phyloP scores from a whole-genome alignment of 2,113 vertebrate species.

The Dromas ardeola region DNA sequence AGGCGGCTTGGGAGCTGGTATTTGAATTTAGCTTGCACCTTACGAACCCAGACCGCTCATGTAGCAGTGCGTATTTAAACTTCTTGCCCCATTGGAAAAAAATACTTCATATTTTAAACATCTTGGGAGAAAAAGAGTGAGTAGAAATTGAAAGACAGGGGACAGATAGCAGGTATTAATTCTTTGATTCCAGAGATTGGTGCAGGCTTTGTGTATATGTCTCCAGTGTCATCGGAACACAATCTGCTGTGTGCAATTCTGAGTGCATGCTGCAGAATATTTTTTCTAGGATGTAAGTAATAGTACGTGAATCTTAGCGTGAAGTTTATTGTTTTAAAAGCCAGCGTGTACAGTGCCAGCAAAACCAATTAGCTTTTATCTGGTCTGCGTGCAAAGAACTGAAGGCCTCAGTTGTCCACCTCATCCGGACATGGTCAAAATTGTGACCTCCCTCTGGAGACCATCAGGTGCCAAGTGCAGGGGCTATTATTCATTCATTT shows the following conservation, averaged over 20 bases:
- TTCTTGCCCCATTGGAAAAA: not conserved
- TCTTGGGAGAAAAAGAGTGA: not conserved
- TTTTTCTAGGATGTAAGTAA: not conserved
- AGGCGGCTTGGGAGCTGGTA: not conserved
- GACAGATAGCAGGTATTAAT: not conserved
- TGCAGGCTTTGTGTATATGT: not conserved
- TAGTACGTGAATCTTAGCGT: not conserved
- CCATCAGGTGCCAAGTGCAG: not conserved
- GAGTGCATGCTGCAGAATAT: not conserved
- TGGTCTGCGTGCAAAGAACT: not conserved
- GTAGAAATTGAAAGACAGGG: not conserved
- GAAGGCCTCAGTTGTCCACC: not conserved
- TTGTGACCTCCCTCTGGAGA: not conserved
- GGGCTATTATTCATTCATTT: not conserved
- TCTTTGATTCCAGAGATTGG: not conserved
- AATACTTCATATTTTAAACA: not conserved
- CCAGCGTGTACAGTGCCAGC: not conserved
- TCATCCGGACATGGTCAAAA: not conserved
- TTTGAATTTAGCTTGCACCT: not conserved
- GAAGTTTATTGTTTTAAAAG: not conserved
- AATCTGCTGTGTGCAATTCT: not conserved
- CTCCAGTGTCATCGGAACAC: rapidly evolving
- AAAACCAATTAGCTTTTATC: not conserved
- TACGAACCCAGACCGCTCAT: not conserved
- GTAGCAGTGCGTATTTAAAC: not conserved